phyloP scores from a whole-genome alignment of 1,140 invertebrate genomes.

The Halesus radiatus region DNA sequence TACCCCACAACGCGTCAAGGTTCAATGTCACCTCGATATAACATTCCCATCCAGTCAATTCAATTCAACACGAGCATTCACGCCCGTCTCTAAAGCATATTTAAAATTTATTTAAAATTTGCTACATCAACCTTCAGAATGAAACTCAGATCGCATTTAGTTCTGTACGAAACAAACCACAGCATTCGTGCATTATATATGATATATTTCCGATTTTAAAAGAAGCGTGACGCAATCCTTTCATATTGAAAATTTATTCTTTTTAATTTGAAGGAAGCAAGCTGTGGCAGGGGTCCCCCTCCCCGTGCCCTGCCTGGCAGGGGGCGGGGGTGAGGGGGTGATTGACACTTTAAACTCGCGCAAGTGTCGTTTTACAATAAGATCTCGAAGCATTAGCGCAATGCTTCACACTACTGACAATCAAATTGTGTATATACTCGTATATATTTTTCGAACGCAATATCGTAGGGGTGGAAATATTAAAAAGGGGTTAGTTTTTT shows the following conservation, averaged over 20 bases:
- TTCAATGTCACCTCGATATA: too few relatives aligned
- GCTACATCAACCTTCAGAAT: too few relatives aligned
- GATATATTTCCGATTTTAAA: conserved; percentile 21
- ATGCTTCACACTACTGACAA: background rate
- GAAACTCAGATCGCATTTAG: too few relatives aligned
- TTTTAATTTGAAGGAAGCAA: conserved; percentile 45
- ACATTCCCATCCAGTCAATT: too few relatives aligned
- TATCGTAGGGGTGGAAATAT: background rate
- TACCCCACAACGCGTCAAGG: too few relatives aligned
- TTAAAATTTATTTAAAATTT: too few relatives aligned
- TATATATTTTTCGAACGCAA: background rate
- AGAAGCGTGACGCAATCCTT: conserved; percentile 42
- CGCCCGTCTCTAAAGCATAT: too few relatives aligned
- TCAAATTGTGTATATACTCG: background rate
- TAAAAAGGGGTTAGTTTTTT: too few relatives aligned
- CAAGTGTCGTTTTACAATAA: conserved; percentile 23
- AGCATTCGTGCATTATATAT: background rate
- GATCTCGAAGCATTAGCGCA: conserved; percentile 8
- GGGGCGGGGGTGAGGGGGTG: background rate
- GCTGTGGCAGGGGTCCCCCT: background rate
- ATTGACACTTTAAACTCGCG: conserved; percentile 31
- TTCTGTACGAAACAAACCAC: background rate
- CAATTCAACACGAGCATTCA: too few relatives aligned
- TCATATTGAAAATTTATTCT: conserved; percentile 50
- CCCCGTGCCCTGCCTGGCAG: background rate